Percentiles rank a stretch among this genome's conserved stretches.
These are phyloP conservation scores for Cichladusa arquata DNA, from an alignment of 2,113 vertebrate genomes.

Conservation along the genomic window DNA sequence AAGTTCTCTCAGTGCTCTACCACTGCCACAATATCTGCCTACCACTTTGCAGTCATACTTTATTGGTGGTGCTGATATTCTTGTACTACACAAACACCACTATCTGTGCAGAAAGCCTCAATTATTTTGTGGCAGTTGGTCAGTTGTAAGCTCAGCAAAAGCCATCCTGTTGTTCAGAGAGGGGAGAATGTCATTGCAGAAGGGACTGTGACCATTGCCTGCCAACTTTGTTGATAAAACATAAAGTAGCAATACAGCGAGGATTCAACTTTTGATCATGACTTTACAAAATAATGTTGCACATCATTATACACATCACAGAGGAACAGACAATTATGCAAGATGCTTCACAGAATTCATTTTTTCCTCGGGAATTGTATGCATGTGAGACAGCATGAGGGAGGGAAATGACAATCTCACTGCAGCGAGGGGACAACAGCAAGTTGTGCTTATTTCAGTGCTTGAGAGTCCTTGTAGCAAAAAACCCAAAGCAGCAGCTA, in stretches of 20 bases:
- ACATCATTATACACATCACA: conserved; percentile 4
- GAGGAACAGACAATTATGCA: conserved; percentile 3
- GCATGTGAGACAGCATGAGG: neutral
- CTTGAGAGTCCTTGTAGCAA: neutral
- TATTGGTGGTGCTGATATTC: neutral
- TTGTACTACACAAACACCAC: neutral
- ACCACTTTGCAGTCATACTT: neutral
- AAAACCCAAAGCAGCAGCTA: neutral
- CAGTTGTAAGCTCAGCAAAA: neutral
- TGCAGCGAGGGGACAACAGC: neutral
- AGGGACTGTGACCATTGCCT: neutral
- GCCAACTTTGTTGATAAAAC: neutral
- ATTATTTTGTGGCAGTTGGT: neutral
- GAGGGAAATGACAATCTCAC: conserved; percentile 21
- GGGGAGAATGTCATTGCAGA: neutral
- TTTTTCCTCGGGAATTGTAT: neutral
- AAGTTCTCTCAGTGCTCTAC: neutral
- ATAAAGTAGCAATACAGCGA: neutral
- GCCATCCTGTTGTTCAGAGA: neutral
- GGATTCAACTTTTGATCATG: neutral
- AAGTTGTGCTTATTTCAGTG: neutral
- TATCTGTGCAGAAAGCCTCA: neutral
- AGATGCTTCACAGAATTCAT: neutral
- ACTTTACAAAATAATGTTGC: neutral
- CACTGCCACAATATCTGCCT: neutral